phyloP scores from a whole-genome alignment of 2,888 invertebrate genomes.

The Romanomermis culicivorax region DNA sequence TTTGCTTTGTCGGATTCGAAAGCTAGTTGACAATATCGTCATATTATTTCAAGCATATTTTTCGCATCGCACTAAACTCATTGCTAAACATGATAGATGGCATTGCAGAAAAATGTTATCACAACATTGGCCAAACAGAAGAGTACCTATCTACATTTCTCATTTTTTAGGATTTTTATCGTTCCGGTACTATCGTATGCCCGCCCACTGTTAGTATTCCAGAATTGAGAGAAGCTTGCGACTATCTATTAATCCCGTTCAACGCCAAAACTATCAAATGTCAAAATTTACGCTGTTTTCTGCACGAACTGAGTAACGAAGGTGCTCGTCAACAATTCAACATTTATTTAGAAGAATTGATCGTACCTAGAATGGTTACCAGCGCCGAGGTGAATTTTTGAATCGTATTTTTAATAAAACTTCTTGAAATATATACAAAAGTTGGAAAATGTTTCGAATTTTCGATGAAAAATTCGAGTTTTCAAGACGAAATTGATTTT shows the following conservation, averaged over 20 bases:
- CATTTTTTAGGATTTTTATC: conserved; percentile 56
- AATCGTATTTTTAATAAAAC: too few relatives aligned
- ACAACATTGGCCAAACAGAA: too few relatives aligned
- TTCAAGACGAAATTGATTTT: too few relatives aligned
- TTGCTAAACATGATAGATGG: too few relatives aligned
- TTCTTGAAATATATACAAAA: neutral
- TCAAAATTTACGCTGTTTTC: conserved; percentile 63
- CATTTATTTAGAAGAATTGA: conserved; percentile 74
- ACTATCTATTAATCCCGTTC: conserved; percentile 90
- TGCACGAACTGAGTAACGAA: conserved; percentile 95
- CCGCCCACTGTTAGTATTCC: conserved; percentile 87
- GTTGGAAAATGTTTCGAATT: conserved; percentile 6
- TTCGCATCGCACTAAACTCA: too few relatives aligned
- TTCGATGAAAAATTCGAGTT: too few relatives aligned
- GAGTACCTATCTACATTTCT: too few relatives aligned
- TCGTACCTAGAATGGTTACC: conserved; percentile 82
- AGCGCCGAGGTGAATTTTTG: conserved; percentile 34
- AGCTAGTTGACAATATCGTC: neutral
- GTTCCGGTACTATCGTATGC: conserved; percentile 69
- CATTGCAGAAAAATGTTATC: too few relatives aligned
- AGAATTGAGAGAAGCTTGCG: conserved; percentile 90
- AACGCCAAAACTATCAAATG: conserved; percentile 83
- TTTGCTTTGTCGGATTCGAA: neutral
- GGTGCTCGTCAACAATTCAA: conserved; percentile 95
- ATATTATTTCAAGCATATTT: neutral